Evolutionary conservation across 2,888 invertebrate species (phyloP).

Genomic region (Parapristionchus giblindavisi): DNA sequence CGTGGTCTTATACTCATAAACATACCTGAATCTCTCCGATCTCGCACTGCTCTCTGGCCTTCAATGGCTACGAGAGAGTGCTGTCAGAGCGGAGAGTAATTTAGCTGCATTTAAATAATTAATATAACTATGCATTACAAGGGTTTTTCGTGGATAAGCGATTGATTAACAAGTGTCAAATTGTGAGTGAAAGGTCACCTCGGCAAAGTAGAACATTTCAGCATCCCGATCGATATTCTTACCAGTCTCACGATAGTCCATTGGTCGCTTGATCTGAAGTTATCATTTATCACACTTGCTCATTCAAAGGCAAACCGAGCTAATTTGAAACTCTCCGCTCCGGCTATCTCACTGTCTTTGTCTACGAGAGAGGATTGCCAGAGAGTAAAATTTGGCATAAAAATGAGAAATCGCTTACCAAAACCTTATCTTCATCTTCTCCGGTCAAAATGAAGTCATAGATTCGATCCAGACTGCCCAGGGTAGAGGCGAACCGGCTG

Average conservation of each 20-base stretch:
- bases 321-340: neutral
- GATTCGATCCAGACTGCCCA: conserved; percentile 17
- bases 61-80: no score
- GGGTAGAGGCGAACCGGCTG: neutral
- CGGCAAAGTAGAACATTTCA: conserved; percentile 26
- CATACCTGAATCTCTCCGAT: no score
- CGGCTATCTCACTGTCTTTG: neutral
- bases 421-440: conserved; percentile 11
- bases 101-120: no score
- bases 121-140: no score
- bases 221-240: conserved; percentile 24
- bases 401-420: no score
- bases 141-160: no score
- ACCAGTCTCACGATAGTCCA: neutral
- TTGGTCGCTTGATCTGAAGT: conserved; percentile 13
- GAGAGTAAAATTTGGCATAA: no score
- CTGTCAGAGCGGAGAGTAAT: no score
- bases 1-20: no score
- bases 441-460: conserved; percentile 3
- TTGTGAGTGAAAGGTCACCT: neutral
- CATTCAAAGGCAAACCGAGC: neutral
- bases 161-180: no score
- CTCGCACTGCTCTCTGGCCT: no score
- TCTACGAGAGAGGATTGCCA: no score
- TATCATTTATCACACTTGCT: neutral